These are phyloP conservation scores for Vidua macroura DNA, from an alignment of 2,113 vertebrate species.

Conservation along the genomic window DNA sequence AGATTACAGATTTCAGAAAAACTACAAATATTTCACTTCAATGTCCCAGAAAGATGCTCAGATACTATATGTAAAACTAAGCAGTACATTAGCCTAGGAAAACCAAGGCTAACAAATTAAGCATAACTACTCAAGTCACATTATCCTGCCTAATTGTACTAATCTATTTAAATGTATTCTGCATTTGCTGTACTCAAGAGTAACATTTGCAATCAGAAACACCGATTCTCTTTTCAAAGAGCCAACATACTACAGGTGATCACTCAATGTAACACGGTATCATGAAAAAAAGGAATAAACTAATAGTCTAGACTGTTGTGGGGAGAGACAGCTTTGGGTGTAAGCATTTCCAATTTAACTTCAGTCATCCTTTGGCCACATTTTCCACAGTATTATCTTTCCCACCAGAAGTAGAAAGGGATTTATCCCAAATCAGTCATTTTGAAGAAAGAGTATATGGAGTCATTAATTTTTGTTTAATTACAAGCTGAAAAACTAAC, in stretches of 20 bases:
- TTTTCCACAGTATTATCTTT: background rate
- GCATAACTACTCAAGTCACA: background rate
- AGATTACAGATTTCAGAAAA: background rate
- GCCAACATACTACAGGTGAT: background rate
- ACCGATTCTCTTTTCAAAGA: background rate
- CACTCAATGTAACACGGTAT: background rate
- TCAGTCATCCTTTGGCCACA: background rate
- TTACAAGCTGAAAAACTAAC: background rate
- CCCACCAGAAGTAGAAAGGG: background rate
- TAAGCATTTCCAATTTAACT: background rate
- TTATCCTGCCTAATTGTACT: background rate
- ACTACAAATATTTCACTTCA: background rate
- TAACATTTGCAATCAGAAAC: background rate
- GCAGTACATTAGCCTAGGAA: background rate
- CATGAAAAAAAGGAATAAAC: background rate
- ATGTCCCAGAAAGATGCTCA: background rate
- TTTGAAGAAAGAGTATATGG: background rate
- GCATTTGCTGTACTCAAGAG: background rate
- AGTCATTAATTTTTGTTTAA: background rate
- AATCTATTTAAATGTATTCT: background rate
- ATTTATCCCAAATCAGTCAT: background rate
- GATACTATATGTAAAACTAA: background rate
- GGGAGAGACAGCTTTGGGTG: background rate
- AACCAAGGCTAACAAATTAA: background rate
- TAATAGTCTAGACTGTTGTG: background rate